Conservation (phyloP, 1,140 invertebrate species). For the Papilio polyxenes region DNA sequence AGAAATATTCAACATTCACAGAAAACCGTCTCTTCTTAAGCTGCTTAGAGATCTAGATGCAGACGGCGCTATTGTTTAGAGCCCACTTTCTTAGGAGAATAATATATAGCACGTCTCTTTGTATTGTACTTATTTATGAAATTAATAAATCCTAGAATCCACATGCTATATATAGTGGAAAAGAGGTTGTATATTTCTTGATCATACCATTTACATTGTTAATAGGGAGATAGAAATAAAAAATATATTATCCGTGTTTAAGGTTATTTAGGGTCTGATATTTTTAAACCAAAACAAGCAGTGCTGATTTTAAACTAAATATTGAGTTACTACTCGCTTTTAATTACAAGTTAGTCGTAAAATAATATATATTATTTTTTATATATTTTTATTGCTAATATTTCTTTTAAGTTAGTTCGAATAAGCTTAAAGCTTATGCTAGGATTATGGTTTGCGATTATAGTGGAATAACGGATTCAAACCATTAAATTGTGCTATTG, state of each 20-base stretch:
- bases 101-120: background rate
- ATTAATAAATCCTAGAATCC: background rate
- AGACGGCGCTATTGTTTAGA: constrained; percentile 5
- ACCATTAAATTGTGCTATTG: no score
- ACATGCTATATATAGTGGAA: background rate
- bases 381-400: no score
- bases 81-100: constrained; percentile 4
- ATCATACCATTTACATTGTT: background rate
- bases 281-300: background rate
- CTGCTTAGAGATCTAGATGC: constrained; percentile 17
- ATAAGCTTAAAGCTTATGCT: no score
- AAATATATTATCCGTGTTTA: no score
- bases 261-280: background rate
- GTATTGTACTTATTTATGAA: background rate
- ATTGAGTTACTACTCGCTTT: no score
- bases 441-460: no score
- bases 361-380: no score
- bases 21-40: background rate
- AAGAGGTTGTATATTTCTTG: no score
- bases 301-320: no score
- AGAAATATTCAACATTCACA: background rate
- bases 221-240: background rate
- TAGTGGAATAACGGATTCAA: no score
- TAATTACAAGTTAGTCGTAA: no score
- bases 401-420: no score